Base-by-base conservation (phyloP, 2,113 vertebrate genomes). In the Urocynchramus pylzowi region DNA sequence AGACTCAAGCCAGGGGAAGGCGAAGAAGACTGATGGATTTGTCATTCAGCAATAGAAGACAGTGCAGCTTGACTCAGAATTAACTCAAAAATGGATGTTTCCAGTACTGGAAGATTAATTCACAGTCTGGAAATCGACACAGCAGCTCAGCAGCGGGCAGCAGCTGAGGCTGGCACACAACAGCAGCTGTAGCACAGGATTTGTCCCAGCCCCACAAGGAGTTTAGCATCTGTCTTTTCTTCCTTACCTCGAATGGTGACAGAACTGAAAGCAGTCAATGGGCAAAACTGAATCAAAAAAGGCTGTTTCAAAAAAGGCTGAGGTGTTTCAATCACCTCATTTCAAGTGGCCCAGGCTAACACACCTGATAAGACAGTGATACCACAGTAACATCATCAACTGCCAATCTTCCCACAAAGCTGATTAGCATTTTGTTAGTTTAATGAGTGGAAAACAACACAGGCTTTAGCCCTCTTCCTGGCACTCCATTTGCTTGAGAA, bases 381-480 rank as follows among this genome's bases (percentile, higher is more conserved):
- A 35, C 60, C 52, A 86, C 65, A 47, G 81, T 61, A 91, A 91
- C 63, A n/a, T 21, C 67, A 94, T 47, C 94, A 52, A 5, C 76
- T 30, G 41, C 0, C 2, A 67, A 59, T 88, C 82, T 63, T 84
- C 54, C 90, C 83, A 69, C 73, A 56, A 33, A 81, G 93, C 79
- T 84, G 49, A 91, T 91, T 75, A 90, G 84, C 87, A 82, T 95
- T 94, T 87, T 59, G 24, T 95, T 92, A 94, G 59, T 88, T 88
- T 94, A 84, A 92, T 89, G 93, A 95, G 76, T 2, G 42, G 92
- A 93, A 93, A 95, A 67, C 64, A 70, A 13, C 23, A 19, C 4
- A 26, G 60, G 49, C 71, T 83, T 91, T 13, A 71, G 30, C n/a
- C 19, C 65, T 79, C 85, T 86, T 67, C 28, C 42, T 11, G 21